These are phyloP conservation scores for Saguinus midas DNA, from an alignment of 2,113 vertebrate species.

Conservation along the genomic window DNA sequence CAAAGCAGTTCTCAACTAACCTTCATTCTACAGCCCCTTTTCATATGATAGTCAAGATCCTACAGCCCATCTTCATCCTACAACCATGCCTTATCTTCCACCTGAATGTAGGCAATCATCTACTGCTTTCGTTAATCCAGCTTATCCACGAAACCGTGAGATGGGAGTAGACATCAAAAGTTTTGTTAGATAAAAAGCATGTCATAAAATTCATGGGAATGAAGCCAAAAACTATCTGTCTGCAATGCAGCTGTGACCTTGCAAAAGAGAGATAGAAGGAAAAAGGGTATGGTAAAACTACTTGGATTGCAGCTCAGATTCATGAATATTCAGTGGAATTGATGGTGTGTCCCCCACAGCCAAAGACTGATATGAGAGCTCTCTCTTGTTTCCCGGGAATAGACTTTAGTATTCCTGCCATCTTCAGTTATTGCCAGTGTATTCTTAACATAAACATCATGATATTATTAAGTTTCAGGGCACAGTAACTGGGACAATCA, in stretches of 20 bases:
- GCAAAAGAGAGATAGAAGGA: rapidly evolving
- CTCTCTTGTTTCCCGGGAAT: background rate
- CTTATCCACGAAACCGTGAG: background rate
- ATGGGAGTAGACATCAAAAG: background rate
- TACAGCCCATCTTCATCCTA: background rate
- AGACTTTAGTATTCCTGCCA: background rate
- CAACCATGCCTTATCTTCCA: background rate
- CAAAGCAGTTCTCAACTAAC: background rate
- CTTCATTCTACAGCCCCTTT: background rate
- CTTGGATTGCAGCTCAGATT: background rate
- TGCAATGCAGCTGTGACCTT: background rate
- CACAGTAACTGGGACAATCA: background rate
- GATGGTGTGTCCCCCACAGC: background rate
- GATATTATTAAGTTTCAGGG: background rate
- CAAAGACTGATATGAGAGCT: background rate
- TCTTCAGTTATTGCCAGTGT: background rate
- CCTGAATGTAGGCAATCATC: background rate
- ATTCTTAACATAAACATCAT: background rate
- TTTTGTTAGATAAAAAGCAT: background rate
- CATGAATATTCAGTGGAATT: background rate
- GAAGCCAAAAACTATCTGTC: background rate
- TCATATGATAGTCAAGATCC: background rate
- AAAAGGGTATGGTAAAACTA: background rate
- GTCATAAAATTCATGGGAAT: background rate
- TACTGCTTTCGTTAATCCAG: background rate